Base-by-base conservation (phyloP, 2,797 vertebrate genomes). In the Notolepis coatsorum region DNA sequence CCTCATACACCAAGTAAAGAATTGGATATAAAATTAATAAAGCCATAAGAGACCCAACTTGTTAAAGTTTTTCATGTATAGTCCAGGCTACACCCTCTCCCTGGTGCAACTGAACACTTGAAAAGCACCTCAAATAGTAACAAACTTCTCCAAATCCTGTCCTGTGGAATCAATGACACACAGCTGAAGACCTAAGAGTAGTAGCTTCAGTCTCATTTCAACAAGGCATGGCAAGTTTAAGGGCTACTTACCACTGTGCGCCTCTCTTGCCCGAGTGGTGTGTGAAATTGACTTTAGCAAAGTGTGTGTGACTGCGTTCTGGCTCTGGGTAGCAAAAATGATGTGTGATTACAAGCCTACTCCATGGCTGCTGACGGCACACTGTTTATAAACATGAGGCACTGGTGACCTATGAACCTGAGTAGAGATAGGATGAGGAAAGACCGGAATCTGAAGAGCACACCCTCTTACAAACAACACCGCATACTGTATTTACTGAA, bases 391-490 rank as follows among this genome's bases (percentile, higher is more conserved):
- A 92, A 88, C 89, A 88, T 13, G 81, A 84, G 85, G 56, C 66
- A 38, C 45, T 23, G 57, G 62, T 90, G 92, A 93, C 91, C 92
- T 94, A 81, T 93, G 91, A 91, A 91, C 92, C 88, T 65, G 69
- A 45, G 71, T 73, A 80, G 77, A 83, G 75, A 89, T 87, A 82
- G 79, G 77, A 72, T 47, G 73, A 67, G 67, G 61, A 58, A 76
- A 81, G 79, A 68, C 15, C 24, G 49, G 55, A 76, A 65, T 61
- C 73, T 66, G 69, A 73, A 83, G 78, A 82, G 50, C 79, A 77
- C 80, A 77, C 65, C 73, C 79, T 76, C 73, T 52, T 7, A 65
- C 66, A 71, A 62, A 65, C 28, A 74, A 73, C 74, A 57, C 45
- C 77, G 74, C 59, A 50, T 20, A 41, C 63, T 65, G 77, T 84